phyloP scores from a whole-genome alignment of 2,797 vertebrate genomes.

The Sphenodon punctatus region DNA sequence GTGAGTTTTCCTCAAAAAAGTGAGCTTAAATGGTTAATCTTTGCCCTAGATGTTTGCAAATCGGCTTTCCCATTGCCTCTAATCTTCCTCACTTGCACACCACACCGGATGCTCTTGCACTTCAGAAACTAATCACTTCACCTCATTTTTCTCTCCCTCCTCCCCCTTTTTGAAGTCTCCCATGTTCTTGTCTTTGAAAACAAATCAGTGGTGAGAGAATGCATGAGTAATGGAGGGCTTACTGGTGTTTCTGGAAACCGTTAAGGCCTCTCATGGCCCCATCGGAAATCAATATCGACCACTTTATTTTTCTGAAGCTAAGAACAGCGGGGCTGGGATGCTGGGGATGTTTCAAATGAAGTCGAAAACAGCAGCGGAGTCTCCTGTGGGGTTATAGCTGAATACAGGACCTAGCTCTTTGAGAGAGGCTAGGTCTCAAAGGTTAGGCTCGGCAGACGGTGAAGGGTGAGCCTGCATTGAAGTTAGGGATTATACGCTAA shows the following conservation, averaged over 20 bases:
- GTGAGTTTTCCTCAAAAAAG: not conserved
- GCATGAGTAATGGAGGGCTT: not conserved
- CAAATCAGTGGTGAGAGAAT: conserved; percentile 21
- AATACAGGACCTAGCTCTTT: not conserved
- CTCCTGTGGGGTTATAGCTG: not conserved
- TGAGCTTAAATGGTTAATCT: conserved; percentile 48
- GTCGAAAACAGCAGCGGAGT: not conserved
- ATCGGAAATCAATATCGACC: not conserved
- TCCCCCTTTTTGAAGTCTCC: not conserved
- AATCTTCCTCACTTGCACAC: conserved; percentile 23
- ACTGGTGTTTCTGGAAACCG: conserved; percentile 22
- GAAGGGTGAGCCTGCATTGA: not conserved
- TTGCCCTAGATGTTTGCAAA: conserved; percentile 61
- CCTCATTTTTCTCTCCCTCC: not conserved
- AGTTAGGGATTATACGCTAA: too few relatives aligned
- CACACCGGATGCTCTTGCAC: not conserved
- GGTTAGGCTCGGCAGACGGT: too few relatives aligned
- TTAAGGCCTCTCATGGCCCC: not conserved
- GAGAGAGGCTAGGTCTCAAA: not conserved
- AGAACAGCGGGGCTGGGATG: not conserved
- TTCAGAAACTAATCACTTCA: not conserved
- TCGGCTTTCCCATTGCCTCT: conserved; percentile 46
- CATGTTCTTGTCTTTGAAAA: conserved; percentile 24
- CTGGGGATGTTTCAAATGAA: not conserved
- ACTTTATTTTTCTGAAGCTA: conserved; percentile 11